phyloP scores from a whole-genome alignment of 2,797 vertebrate species.

The Okamejei kenojei region DNA sequence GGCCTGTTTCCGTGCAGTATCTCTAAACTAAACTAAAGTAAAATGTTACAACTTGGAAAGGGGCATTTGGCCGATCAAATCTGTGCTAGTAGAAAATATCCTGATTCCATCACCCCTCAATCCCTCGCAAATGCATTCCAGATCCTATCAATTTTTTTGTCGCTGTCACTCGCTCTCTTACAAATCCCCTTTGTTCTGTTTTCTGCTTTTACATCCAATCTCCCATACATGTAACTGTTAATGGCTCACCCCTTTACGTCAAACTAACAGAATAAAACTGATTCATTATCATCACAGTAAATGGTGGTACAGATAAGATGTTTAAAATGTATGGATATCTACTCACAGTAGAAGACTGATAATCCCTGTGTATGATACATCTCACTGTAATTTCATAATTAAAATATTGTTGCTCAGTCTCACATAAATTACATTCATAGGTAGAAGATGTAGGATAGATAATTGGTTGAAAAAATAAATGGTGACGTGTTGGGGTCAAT shows the following conservation, averaged over 20 bases:
- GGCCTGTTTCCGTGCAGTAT: too few species aligned
- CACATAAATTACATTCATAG: neutral
- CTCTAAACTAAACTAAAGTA: too few species aligned
- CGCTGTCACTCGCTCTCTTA: too few species aligned
- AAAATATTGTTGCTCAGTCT: neutral
- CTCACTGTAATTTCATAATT: neutral
- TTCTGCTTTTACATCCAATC: too few species aligned
- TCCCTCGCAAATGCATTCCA: too few species aligned
- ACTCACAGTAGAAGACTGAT: neutral
- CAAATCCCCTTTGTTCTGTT: too few species aligned
- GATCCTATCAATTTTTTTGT: too few species aligned
- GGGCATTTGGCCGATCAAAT: too few species aligned
- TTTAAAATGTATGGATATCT: neutral
- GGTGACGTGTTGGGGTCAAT: neutral
- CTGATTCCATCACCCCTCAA: too few species aligned
- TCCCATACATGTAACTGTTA: neutral
- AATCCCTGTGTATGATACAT: neutral
- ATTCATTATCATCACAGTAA: neutral
- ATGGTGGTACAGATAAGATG: neutral
- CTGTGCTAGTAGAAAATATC: too few species aligned
- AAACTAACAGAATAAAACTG: neutral
- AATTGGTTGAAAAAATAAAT: neutral
- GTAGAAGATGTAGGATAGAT: neutral
- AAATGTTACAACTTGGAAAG: too few species aligned
- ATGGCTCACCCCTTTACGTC: neutral